Conservation (phyloP, 1,140 invertebrate genomes). For the Frieseomelitta varia region DNA sequence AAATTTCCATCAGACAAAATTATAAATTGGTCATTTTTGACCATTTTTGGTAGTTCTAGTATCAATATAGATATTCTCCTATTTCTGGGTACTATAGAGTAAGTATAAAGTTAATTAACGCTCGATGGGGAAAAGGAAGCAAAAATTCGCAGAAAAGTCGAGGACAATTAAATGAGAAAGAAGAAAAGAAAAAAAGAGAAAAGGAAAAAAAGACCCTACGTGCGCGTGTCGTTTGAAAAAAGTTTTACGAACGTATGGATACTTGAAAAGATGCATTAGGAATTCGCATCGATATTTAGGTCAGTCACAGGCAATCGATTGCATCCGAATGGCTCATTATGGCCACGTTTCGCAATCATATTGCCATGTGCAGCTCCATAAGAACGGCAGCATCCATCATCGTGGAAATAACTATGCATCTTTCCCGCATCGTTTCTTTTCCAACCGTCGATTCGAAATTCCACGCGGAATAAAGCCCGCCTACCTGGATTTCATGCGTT, state of each 20-base stretch:
- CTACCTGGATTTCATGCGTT: not conserved
- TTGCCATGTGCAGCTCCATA: conserved; percentile 14
- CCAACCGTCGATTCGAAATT: not conserved
- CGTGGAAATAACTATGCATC: conserved; percentile 16
- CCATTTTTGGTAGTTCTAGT: too few species aligned
- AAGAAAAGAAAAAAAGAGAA: not conserved
- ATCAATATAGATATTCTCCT: too few species aligned
- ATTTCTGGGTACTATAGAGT: too few species aligned
- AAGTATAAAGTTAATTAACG: not conserved
- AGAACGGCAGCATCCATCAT: not conserved
- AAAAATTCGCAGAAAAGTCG: not conserved
- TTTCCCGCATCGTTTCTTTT: not conserved
- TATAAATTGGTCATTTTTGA: too few species aligned
- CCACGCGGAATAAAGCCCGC: not conserved
- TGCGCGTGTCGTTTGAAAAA: not conserved
- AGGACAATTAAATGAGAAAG: not conserved
- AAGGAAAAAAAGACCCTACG: too few species aligned
- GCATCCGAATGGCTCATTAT: conserved; percentile 43
- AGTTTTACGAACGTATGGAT: not conserved
- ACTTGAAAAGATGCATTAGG: conserved; percentile 14
- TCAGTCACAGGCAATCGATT: conserved; percentile 42
- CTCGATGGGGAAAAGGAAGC: not conserved
- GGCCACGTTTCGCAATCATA: conserved; percentile 34
- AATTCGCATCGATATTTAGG: conserved; percentile 42
- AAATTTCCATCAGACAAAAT: too few species aligned